These are phyloP conservation scores for Tetheella fluctuosa DNA, from an alignment of 2,888 invertebrate species.

Conservation along the genomic window DNA sequence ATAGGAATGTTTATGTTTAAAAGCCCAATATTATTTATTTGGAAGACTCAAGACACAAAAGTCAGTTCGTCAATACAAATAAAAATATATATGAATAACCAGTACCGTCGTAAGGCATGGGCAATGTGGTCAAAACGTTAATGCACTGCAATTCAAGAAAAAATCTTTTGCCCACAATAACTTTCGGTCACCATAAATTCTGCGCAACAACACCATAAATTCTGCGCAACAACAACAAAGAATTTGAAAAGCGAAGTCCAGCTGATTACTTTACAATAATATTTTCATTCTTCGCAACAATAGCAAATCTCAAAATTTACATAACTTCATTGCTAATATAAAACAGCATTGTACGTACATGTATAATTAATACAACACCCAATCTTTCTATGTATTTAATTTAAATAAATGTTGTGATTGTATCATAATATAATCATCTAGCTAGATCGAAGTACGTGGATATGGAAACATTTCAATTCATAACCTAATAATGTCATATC, in stretches of 20 bases:
- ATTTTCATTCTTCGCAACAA: no score
- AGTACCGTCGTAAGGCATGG: background rate
- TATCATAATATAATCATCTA: background rate
- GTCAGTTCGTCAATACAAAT: conserved; percentile 16
- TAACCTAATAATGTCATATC: background rate
- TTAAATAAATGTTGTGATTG: background rate
- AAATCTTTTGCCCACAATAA: background rate
- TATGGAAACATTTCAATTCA: background rate
- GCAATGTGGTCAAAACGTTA: background rate
- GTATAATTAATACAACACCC: background rate
- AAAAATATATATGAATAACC: background rate
- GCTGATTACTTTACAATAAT: no score
- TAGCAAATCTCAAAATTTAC: no score
- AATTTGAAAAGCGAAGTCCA: background rate
- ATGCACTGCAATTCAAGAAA: background rate
- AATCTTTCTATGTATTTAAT: background rate
- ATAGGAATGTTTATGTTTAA: conserved; percentile 2
- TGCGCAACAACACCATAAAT: background rate
- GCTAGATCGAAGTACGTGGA: background rate
- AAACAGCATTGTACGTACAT: no score
- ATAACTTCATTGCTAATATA: no score
- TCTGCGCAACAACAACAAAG: background rate
- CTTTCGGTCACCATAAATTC: background rate
- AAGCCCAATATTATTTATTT: conserved; percentile 36
- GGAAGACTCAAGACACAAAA: conserved; percentile 49